phyloP scores from a whole-genome alignment of 2,113 vertebrate species.

The Psittacara wagleri region DNA sequence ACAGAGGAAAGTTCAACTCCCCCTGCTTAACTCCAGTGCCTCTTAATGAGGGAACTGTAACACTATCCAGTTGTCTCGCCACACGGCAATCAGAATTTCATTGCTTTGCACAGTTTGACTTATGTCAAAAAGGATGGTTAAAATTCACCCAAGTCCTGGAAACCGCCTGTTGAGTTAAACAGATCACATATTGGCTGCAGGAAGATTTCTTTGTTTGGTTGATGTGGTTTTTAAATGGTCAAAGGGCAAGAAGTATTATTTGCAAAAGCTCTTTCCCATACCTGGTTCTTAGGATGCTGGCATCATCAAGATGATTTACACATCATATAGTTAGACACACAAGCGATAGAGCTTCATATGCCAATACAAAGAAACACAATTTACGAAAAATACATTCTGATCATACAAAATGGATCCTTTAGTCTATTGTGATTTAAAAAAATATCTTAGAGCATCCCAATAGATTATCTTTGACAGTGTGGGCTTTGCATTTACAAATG shows the following conservation, averaged over 20 bases:
- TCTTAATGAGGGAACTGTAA: slow-evolving; percentile 72
- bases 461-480: slow-evolving; percentile 59
- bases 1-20: slow-evolving; percentile 70
- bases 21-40: slow-evolving; percentile 51
- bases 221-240: slow-evolving; percentile 18
- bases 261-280: slow-evolving; percentile 43
- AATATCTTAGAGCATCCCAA: slow-evolving; percentile 14
- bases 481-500: slow-evolving; percentile 47
- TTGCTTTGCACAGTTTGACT: slow-evolving; percentile 62
- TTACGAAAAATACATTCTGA: not conserved
- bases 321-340: slow-evolving; percentile 28
- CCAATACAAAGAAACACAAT: slow-evolving; percentile 1
- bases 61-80: slow-evolving; percentile 68
- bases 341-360: not conserved
- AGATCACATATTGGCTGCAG: slow-evolving; percentile 14
- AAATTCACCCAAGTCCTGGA: slow-evolving; percentile 72
- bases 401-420: slow-evolving; percentile 9
- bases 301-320: slow-evolving; percentile 58
- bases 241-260: slow-evolving; percentile 30
- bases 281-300: slow-evolving; percentile 31
- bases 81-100: slow-evolving; percentile 51
- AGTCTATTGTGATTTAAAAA: slow-evolving; percentile 33
- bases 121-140: slow-evolving; percentile 63
- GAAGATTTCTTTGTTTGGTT: slow-evolving; percentile 28
- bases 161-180: slow-evolving; percentile 39